Conservation (phyloP, 2,113 vertebrate species). For the Machaerirhynchus nigripectus region DNA sequence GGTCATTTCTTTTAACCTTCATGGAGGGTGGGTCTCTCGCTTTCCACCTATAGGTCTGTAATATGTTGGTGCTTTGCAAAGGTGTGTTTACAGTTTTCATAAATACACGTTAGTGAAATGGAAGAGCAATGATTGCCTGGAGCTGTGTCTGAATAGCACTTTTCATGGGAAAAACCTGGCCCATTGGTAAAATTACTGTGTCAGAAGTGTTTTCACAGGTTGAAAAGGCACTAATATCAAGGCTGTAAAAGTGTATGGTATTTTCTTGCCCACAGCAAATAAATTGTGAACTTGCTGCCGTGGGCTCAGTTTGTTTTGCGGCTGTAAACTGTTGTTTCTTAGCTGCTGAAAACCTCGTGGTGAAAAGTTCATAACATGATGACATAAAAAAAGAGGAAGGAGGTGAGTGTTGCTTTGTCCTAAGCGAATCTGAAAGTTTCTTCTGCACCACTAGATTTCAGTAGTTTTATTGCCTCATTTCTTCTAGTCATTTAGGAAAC, state of each 20-base stretch:
- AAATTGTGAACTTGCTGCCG: neutral
- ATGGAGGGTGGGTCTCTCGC: neutral
- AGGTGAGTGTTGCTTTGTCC: neutral
- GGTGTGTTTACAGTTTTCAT: neutral
- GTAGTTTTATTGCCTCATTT: neutral
- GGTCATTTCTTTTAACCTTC: neutral
- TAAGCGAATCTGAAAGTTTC: neutral
- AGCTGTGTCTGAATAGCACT: neutral
- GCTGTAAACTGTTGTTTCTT: neutral
- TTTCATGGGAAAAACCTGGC: neutral
- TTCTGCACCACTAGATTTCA: neutral
- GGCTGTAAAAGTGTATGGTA: neutral
- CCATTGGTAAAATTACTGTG: neutral
- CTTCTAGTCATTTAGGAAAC: neutral
- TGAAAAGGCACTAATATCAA: neutral
- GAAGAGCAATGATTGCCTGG: neutral
- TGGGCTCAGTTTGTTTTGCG: neutral
- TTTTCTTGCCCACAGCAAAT: neutral
- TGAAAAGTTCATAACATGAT: neutral
- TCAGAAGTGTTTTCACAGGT: neutral
- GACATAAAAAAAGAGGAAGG: neutral
- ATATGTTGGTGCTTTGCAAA: neutral
- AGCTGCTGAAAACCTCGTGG: neutral
- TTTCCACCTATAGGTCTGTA: neutral
- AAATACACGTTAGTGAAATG: neutral